Conservation (phyloP, 2,113 vertebrate genomes). For the Hepsetus odoe region DNA sequence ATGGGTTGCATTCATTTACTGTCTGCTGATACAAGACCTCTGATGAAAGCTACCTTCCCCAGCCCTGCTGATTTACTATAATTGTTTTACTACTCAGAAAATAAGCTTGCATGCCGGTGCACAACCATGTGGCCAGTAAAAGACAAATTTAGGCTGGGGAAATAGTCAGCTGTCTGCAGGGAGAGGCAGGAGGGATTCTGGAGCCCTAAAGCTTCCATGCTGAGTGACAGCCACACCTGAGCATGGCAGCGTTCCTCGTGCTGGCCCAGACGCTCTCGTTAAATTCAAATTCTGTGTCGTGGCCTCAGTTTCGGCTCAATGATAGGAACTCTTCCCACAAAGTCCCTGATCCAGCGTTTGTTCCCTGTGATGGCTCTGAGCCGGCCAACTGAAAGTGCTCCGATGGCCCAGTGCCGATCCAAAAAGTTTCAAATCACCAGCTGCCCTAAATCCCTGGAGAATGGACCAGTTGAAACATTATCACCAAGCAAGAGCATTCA, state of each 20-base stretch:
- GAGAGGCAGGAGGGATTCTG: conserved; percentile 54
- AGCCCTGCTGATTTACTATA: not conserved
- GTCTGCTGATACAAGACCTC: not conserved
- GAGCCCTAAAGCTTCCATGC: conserved; percentile 54
- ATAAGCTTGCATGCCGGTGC: conserved; percentile 31
- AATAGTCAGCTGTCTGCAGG: conserved; percentile 82
- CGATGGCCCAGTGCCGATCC: not conserved
- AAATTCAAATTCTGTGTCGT: not conserved
- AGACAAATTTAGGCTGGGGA: conserved; percentile 72
- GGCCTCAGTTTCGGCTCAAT: not conserved
- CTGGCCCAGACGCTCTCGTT: not conserved
- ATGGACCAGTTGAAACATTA: not conserved
- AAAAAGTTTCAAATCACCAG: not conserved
- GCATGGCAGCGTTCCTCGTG: not conserved
- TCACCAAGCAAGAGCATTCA: not conserved
- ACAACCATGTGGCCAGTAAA: conserved; percentile 41
- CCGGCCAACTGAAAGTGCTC: not conserved
- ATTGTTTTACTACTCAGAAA: not conserved
- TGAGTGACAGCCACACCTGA: conserved; percentile 79
- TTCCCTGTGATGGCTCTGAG: not conserved
- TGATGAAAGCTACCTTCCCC: not conserved
- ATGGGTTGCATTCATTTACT: not conserved
- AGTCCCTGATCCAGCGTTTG: not conserved
- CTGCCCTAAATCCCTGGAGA: not conserved
- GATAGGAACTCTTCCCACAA: not conserved